These are phyloP conservation scores for Elgonia sp. DNA, from an alignment of 2,888 invertebrate species.

Conservation along the genomic window DNA sequence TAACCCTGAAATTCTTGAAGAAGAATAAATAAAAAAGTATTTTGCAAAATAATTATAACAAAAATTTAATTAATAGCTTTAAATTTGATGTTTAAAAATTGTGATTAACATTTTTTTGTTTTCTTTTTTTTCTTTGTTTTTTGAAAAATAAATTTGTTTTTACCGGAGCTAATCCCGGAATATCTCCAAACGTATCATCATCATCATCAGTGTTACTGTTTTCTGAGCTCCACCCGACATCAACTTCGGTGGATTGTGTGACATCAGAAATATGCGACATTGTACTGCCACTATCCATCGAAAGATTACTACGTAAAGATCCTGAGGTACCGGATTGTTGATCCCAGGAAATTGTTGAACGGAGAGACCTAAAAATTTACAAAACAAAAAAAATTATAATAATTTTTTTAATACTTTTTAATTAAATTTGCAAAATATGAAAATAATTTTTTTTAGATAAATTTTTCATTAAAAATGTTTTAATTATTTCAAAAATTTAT, in stretches of 20 bases:
- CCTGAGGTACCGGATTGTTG: slow-evolving; percentile 87
- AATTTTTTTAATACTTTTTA: too few species aligned
- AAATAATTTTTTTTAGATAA: too few species aligned
- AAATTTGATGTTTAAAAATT: background rate
- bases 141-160: slow-evolving; percentile 81
- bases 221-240: slow-evolving; percentile 96
- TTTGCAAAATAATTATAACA: too few species aligned
- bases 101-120: background rate
- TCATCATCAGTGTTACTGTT: slow-evolving; percentile 97
- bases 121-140: too few species aligned
- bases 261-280: slow-evolving; percentile 85
- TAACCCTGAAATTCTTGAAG: too few species aligned
- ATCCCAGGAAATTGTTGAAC: slow-evolving; percentile 94
- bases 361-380: slow-evolving; percentile 91
- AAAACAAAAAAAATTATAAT: too few species aligned
- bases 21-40: too few species aligned
- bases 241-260: slow-evolving; percentile 89
- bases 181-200: slow-evolving; percentile 91
- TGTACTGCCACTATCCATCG: slow-evolving; percentile 85
- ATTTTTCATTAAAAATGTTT: too few species aligned
- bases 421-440: too few species aligned
- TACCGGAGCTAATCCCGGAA: slow-evolving; percentile 87
- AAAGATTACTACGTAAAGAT: slow-evolving; percentile 84
- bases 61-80: too few species aligned
- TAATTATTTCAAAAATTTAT: too few species aligned